Evolutionary conservation across 2,888 invertebrate genomes (phyloP), one percentile per base, ranked within the genome.

Genomic region (Epicampocera succincta): DNA sequence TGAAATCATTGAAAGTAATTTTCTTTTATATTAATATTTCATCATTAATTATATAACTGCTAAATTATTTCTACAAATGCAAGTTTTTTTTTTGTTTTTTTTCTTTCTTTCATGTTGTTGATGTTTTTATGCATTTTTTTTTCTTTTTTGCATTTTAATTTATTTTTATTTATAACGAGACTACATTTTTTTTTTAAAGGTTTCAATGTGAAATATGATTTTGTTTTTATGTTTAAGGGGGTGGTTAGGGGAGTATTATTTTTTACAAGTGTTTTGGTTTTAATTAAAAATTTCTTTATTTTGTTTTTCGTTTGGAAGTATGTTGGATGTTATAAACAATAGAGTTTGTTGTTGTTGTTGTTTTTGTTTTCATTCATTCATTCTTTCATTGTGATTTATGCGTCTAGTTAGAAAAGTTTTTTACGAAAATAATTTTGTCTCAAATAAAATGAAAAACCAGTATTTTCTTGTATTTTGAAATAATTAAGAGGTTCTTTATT

Each of bases 151-250:
- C 25, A 25, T n/a, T n/a, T n/a, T n/a, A n/a, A n/a, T n/a, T n/a
- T n/a, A 25, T 33, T 8, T 33, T 8, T 33, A 61, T 33, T 33
- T 66, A 78, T 82, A 82, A 82, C 82, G 48, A 42, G 71, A 61
- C 82, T 78, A 82, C 78, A 58, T 46, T 25, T 72, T 75, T 78
- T 46, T 25, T 72, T 75, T 78, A 82, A 66, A 82, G 74, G 82
- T 82, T 83, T 83, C 83, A 83, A 83, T 83, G 83, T 83, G 83
- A 83, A 83, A 83, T 83, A 83, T 80, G 75, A 71, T 56, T 42
- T 60, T 33, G 3, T 33, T 25, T 69, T 66, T 60, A 58, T 65
- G 46, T 69, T 77, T 71, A 74, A 66, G 60, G 73, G 66, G 5
- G n/a, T n/a, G n/a, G n/a, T n/a, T n/a, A n/a, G n/a, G n/a, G n/a